phyloP scores from a whole-genome alignment of 2,113 vertebrate species.

The Paraplagusia blochii region DNA sequence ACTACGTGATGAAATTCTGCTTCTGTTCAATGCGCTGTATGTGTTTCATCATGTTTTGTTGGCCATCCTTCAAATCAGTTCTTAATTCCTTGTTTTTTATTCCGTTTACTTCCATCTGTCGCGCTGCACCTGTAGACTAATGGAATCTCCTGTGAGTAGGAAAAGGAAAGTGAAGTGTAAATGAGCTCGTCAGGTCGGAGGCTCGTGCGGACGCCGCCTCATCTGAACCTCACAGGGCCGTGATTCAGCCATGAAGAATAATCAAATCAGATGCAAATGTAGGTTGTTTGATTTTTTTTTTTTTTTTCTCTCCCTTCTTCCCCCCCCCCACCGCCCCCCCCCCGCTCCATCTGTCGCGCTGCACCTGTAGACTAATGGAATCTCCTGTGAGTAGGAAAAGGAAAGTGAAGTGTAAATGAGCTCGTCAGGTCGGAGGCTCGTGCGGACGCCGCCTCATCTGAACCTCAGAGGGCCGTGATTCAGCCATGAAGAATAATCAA shows the following conservation, averaged over 20 bases:
- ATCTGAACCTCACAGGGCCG: conserved; percentile 54
- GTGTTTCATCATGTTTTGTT: too few relatives aligned
- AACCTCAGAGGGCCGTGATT: conserved; percentile 61
- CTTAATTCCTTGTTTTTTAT: neutral
- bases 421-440: conserved; percentile 52
- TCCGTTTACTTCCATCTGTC: neutral
- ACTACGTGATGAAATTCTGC: too few relatives aligned
- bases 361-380: conserved; percentile 18
- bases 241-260: conserved; percentile 69
- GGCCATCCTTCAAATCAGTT: too few relatives aligned
- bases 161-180: conserved; percentile 16
- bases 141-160: conserved; percentile 21
- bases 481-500: conserved; percentile 74
- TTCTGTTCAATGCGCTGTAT: too few relatives aligned
- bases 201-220: conserved; percentile 46
- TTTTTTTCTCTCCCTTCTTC: conserved; percentile 58
- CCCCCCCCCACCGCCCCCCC: too few relatives aligned
- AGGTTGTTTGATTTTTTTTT: conserved; percentile 57
- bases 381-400: conserved; percentile 2
- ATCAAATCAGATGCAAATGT: conserved; percentile 56
- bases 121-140: conserved; percentile 2
- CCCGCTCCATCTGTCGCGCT: conserved; percentile 7
- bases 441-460: conserved; percentile 49
- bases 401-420: conserved; percentile 34
- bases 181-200: conserved; percentile 51